phyloP scores from a whole-genome alignment of 2,888 invertebrate species.

The Malachius bipustulatus region DNA sequence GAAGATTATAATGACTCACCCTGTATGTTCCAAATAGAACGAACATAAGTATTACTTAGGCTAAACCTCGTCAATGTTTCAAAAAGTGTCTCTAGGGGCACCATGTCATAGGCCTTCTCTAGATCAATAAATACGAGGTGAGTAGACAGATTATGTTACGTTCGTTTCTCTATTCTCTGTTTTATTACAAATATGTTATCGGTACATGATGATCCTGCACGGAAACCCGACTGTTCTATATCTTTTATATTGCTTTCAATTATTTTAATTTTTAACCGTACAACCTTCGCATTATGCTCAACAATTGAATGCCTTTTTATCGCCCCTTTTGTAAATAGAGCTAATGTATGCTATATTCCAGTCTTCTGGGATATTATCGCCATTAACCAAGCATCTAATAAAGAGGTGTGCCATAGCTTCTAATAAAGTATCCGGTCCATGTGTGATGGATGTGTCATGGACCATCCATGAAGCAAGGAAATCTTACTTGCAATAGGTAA shows the following conservation, averaged over 20 bases:
- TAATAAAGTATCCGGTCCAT: neutral
- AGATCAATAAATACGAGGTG: slow-evolving; percentile 1
- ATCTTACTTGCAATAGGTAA: too few relatives aligned
- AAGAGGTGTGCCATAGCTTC: neutral
- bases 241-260: neutral
- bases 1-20: too few relatives aligned
- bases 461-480: too few relatives aligned
- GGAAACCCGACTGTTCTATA: neutral
- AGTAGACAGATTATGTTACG: neutral
- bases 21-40: slow-evolving; percentile 1
- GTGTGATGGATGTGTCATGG: too few relatives aligned
- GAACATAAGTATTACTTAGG: neutral
- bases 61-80: slow-evolving; percentile 2
- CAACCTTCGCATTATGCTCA: slow-evolving; percentile 3
- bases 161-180: neutral
- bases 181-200: neutral
- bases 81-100: slow-evolving; percentile 1
- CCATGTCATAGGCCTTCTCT: slow-evolving; percentile 2
- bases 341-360: slow-evolving; percentile 6
- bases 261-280: neutral
- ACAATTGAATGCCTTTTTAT: neutral
- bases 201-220: slow-evolving; percentile 1
- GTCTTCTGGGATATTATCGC: slow-evolving; percentile 4
- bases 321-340: slow-evolving; percentile 4
- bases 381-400: neutral